Percentiles rank a stretch among this genome's conserved stretches.
These are phyloP conservation scores for Trinorchestia longiramus DNA, from an alignment of 1,140 invertebrate species.

Conservation along the genomic window DNA sequence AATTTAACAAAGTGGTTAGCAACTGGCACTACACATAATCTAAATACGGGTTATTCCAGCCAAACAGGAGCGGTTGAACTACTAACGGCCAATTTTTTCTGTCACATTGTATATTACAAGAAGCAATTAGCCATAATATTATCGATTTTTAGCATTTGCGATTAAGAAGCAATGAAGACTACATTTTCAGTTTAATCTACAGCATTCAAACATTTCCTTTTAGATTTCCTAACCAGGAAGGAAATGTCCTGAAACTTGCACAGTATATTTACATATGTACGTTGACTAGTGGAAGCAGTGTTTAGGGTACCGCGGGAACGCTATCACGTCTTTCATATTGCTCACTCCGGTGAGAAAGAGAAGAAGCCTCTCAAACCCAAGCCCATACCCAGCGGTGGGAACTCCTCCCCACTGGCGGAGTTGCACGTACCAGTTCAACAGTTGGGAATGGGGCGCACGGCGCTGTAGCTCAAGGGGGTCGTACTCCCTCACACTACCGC, in stretches of 20 bases:
- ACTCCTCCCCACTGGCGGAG: constrained; percentile 86
- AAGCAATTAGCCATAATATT: neutral
- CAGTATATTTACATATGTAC: neutral
- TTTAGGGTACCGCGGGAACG: constrained; percentile 60
- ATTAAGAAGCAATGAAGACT: neutral
- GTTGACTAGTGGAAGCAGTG: constrained; percentile 58
- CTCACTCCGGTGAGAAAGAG: constrained; percentile 73
- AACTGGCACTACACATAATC: too few species aligned
- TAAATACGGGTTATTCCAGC: too few species aligned
- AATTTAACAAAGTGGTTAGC: too few species aligned
- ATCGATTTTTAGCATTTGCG: neutral
- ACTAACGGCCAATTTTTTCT: too few species aligned
- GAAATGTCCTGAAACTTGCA: neutral
- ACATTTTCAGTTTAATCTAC: neutral
- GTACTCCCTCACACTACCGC: constrained; percentile 93
- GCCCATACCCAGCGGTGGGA: constrained; percentile 92
- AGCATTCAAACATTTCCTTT: too few species aligned
- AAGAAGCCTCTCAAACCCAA: constrained; percentile 93
- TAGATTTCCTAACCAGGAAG: neutral
- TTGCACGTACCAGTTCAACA: constrained; percentile 91
- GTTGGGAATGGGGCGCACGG: constrained; percentile 69
- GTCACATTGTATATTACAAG: too few species aligned
- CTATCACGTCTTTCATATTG: constrained; percentile 63
- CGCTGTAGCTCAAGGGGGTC: constrained; percentile 77
- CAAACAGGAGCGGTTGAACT: too few species aligned